Conservation (phyloP, 2,797 vertebrate genomes). For the Acipenser transmontanus region DNA sequence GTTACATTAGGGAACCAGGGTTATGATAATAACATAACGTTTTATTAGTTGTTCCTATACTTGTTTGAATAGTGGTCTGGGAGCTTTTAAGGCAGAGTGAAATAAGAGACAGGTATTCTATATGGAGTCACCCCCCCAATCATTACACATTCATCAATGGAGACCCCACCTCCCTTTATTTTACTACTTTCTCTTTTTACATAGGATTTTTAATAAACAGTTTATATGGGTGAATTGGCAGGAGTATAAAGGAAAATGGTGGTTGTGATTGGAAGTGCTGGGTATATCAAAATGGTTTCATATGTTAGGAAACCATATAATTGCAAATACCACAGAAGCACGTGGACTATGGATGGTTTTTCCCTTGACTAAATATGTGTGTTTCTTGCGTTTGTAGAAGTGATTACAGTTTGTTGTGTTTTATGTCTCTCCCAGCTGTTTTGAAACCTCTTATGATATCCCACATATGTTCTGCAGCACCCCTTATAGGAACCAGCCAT, state of each 20-base stretch:
- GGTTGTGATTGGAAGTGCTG: conserved; percentile 1
- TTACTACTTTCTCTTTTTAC: background rate
- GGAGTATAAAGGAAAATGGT: conserved; percentile 1
- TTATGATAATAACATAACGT: too few relatives aligned
- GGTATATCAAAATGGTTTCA: background rate
- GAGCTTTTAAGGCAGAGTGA: too few relatives aligned
- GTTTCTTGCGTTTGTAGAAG: background rate
- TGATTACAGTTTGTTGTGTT: background rate
- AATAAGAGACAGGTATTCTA: background rate
- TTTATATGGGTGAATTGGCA: conserved; percentile 1
- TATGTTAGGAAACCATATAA: background rate
- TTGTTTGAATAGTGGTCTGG: too few relatives aligned
- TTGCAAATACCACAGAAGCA: conserved; percentile 1
- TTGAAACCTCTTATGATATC: background rate
- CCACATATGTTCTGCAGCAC: background rate
- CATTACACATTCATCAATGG: background rate
- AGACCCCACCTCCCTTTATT: background rate
- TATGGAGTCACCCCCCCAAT: background rate
- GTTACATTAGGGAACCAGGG: too few relatives aligned
- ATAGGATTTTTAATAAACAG: conserved; percentile 3
- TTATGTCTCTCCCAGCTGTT: background rate
- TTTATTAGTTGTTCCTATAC: too few relatives aligned
- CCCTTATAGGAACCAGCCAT: too few relatives aligned
- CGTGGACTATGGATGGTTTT: background rate
- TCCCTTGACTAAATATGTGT: background rate